A percentile compares a stretch with the other conserved stretches of the same genome.
Evolutionary conservation across 2,888 invertebrate species (phyloP).

Genomic region (Bimastos eiseni): DNA sequence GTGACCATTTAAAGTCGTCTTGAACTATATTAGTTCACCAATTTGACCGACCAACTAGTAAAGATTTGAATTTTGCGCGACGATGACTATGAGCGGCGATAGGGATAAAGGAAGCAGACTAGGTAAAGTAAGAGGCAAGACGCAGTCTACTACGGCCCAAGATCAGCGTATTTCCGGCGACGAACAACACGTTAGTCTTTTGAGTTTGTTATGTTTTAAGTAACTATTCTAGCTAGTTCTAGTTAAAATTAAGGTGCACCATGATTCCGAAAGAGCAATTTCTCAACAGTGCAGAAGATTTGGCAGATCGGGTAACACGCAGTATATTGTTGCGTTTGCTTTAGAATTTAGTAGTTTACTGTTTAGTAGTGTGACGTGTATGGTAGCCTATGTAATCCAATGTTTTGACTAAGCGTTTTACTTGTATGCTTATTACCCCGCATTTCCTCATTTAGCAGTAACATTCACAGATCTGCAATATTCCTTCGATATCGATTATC

Average conservation of each 20-base stretch:
- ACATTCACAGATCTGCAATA: too few species aligned
- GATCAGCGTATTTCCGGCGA: not conserved
- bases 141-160: not conserved
- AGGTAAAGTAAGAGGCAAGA: not conserved
- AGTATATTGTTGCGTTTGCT: slow-evolving; percentile 21
- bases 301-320: slow-evolving; percentile 83
- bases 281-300: slow-evolving; percentile 77
- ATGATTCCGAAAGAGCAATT: slow-evolving; percentile 34
- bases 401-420: too few species aligned
- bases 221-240: not conserved
- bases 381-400: not conserved
- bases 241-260: not conserved
- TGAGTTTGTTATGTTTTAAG: not conserved
- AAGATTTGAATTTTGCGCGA: not conserved
- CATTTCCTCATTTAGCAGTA: too few species aligned
- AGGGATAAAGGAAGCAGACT: not conserved
- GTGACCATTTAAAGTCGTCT: not conserved
- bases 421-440: too few species aligned
- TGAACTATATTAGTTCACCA: not conserved
- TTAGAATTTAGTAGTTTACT: not conserved
- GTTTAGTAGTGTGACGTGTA: not conserved
- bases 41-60: not conserved
- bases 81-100: not conserved
- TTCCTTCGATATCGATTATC: too few species aligned
- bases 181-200: slow-evolving; percentile 9